Percentiles rank a stretch among this genome's conserved stretches.
These are phyloP conservation scores for Trisateles emortualis DNA, from an alignment of 2,888 invertebrate species.

Conservation along the genomic window DNA sequence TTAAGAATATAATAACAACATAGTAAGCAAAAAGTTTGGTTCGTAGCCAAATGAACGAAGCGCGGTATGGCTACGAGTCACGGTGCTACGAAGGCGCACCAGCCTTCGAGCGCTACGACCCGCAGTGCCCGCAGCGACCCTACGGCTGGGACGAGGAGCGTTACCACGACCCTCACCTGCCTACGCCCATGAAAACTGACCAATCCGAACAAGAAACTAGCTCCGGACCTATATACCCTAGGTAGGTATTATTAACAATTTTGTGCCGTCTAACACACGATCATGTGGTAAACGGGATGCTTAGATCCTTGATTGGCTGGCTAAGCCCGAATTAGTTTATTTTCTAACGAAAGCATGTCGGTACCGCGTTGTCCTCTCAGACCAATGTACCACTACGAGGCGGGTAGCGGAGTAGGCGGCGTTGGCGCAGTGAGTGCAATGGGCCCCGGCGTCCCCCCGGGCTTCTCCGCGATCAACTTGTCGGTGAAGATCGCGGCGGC, in stretches of 20 bases:
- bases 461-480: slow-evolving; percentile 93
- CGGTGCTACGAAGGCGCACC: slow-evolving; percentile 84
- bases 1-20: neutral
- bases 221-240: slow-evolving; percentile 91
- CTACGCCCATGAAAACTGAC: slow-evolving; percentile 90
- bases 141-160: slow-evolving; percentile 87
- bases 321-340: slow-evolving; percentile 6
- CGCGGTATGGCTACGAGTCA: slow-evolving; percentile 84
- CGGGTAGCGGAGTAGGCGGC: slow-evolving; percentile 84
- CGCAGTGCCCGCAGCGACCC: slow-evolving; percentile 81
- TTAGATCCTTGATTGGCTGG: slow-evolving; percentile 37
- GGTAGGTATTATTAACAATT: slow-evolving; percentile 74
- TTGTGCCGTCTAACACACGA: slow-evolving; percentile 32
- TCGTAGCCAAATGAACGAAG: slow-evolving; percentile 87
- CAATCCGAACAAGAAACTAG: slow-evolving; percentile 88
- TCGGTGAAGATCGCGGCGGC: slow-evolving; percentile 94
- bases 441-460: slow-evolving; percentile 90
- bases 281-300: slow-evolving; percentile 82
- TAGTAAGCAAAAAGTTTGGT: slow-evolving; percentile 25
- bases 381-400: slow-evolving; percentile 94
- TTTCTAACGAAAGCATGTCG: slow-evolving; percentile 15
- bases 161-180: slow-evolving; percentile 87
- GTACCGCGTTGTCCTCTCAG: slow-evolving; percentile 74
- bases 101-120: slow-evolving; percentile 85
- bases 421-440: slow-evolving; percentile 88